phyloP scores from a whole-genome alignment of 2,113 vertebrate species.

The Corythornis madagascariensis region DNA sequence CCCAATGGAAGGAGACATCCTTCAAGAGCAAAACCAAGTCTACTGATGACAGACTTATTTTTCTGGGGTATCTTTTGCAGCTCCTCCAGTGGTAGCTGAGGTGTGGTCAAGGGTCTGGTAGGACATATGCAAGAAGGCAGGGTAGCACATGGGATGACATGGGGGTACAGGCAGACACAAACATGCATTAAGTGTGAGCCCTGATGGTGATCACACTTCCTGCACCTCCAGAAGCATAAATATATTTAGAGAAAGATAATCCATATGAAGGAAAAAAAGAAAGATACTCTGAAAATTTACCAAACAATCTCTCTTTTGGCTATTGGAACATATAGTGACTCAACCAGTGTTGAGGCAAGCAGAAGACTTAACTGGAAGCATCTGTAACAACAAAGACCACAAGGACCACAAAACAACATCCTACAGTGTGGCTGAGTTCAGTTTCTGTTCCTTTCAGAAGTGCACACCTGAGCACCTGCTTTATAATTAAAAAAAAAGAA shows the following conservation, averaged over 20 bases:
- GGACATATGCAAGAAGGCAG: background rate
- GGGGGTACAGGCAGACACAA: background rate
- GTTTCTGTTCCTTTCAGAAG: background rate
- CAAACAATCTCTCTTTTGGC: background rate
- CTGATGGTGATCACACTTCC: background rate
- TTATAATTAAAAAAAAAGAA: background rate
- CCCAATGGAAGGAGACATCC: background rate
- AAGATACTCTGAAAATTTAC: background rate
- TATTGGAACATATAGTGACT: accelerated
- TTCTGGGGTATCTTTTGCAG: background rate
- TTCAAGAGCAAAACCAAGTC: background rate
- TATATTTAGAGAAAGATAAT: background rate
- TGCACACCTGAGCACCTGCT: background rate
- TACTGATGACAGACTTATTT: background rate
- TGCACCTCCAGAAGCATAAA: background rate
- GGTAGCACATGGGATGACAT: accelerated
- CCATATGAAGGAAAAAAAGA: background rate
- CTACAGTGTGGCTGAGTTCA: background rate
- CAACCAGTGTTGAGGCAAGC: accelerated
- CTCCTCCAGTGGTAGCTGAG: background rate
- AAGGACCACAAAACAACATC: accelerated
- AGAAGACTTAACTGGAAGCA: background rate
- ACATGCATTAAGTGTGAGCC: background rate
- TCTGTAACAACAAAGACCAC: background rate
- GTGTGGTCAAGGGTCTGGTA: accelerated